phyloP scores from a whole-genome alignment of 2,113 vertebrate genomes.

The Ondatra zibethicus region DNA sequence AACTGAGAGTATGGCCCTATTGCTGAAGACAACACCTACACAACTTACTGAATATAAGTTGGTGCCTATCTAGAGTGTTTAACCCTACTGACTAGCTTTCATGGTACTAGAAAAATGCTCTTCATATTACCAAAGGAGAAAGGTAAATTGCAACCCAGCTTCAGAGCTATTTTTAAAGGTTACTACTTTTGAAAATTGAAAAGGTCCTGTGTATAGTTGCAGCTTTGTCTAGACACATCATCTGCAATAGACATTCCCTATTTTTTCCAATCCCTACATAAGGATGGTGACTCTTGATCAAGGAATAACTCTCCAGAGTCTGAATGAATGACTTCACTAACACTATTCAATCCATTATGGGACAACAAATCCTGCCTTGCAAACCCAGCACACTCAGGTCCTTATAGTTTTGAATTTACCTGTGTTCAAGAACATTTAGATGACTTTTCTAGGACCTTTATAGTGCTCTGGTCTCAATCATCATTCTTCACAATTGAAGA shows the following conservation, averaged over 20 bases:
- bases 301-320: background rate
- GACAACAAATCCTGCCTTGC: background rate
- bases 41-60: background rate
- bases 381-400: background rate
- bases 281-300: background rate
- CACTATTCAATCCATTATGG: background rate
- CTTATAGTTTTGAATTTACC: background rate
- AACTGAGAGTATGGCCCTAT: background rate
- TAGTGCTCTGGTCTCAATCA: background rate
- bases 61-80: background rate
- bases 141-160: background rate
- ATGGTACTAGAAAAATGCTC: background rate
- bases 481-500: background rate
- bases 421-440: background rate
- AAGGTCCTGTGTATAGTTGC: background rate
- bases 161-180: background rate
- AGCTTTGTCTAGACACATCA: background rate
- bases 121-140: background rate
- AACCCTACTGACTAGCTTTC: background rate
- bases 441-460: background rate
- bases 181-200: background rate
- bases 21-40: background rate
- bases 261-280: background rate
- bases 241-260: background rate
- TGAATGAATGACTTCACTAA: background rate